Evolutionary conservation across 2,888 invertebrate genomes (phyloP), one percentile per base, ranked within the genome.

Genomic region (Nemotelus nigrinus): DNA sequence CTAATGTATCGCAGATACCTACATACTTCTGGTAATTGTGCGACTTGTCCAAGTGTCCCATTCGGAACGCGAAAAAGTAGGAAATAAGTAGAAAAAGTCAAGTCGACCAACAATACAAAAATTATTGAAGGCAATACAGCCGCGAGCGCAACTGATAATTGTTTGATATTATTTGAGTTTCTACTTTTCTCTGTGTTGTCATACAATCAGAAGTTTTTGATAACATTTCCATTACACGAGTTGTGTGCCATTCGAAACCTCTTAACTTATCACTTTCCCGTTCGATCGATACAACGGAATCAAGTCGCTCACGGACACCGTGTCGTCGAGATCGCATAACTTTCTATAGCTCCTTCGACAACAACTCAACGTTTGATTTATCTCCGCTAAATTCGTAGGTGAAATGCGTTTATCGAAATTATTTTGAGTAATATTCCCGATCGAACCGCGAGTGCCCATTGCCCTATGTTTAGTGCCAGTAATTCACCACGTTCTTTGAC

Each of bases 201-300:
- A 74, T 74, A 74, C 74, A 74, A 74, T 74, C 74, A 74, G 74
- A 74, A 74, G 74, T 74, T 74, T 74, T 74, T 74, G 74, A 74
- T 74, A 74, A 74, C 74, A 74, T 74, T 74, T 63, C 74, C 50
- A 74, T 60, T 60, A 74, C 74, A 74, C 57, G 63, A 41, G 60
- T 74, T 60, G 74, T 58, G 72, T 60, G 74, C 74, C 74, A 63
- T 50, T 48, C 74, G 63, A 74, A 63, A 74, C 74, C 74, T 74
- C 60, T 74, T 74, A 74, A 45, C 74, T 74, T 63, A 63, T 74
- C 74, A 63, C 25, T 60, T 63, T 25, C 50, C 39, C 58, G 50
- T 60, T 74, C 74, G 43, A 68, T 70, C 50, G 68, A 39, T 53
- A 25, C n/a, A 77, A 70, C 39, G 55, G 55, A 70, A 43, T 70